Conservation (phyloP, 1,140 invertebrate species). For the fruit fly (Drosophila melanogaster) region Release_6_plus_ISO1_MT NT_033777.3:11904001-11904500, state of each 20-base stretch:
- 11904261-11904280: conserved; percentile 12
- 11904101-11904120: conserved; percentile 32
- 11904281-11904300: conserved; percentile 28
- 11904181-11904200: not conserved
- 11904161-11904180: conserved; percentile 3
- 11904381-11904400: not conserved
- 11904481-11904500: not conserved
- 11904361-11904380: not conserved
- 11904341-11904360: not conserved
- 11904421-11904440: not conserved
- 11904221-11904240: conserved; percentile 1
- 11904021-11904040: conserved; percentile 26
- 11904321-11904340: not conserved
- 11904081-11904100: conserved; percentile 17
- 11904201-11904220: not conserved
- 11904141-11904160: conserved; percentile 21
- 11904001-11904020: conserved; percentile 56
- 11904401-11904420: not conserved
- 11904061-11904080: conserved; percentile 22
- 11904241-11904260: conserved; percentile 20
- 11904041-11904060: conserved; percentile 43
- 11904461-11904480: not conserved
- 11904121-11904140: conserved; percentile 19
- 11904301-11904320: not conserved
- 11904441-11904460: too few species aligned